Percentiles rank a stretch among this genome's conserved stretches.
These are phyloP conservation scores for Phengaris arion DNA, from an alignment of 2,888 invertebrate genomes.

Conservation along the genomic window DNA sequence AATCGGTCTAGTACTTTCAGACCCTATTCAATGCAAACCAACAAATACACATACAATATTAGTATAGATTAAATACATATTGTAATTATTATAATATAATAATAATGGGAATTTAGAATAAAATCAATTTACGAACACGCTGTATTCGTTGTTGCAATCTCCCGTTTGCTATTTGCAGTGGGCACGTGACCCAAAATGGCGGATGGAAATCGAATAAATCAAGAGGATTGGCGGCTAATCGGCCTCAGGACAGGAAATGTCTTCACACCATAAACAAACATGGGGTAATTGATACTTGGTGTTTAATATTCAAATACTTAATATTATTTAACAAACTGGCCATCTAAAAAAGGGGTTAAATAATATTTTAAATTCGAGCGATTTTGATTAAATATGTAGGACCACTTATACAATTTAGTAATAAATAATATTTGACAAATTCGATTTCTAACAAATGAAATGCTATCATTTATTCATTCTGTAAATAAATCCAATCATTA, in stretches of 20 bases:
- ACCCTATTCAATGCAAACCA: too few relatives aligned
- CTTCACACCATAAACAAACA: constrained; percentile 47
- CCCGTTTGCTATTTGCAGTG: constrained; percentile 54
- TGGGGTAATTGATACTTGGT: constrained; percentile 36
- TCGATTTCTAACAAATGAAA: too few relatives aligned
- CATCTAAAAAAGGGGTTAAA: not conserved
- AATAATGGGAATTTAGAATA: not conserved
- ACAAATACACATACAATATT: too few relatives aligned
- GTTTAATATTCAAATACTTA: constrained; percentile 2
- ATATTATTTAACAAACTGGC: not conserved
- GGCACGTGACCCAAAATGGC: constrained; percentile 72
- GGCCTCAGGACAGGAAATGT: constrained; percentile 47
- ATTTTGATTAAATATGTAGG: too few relatives aligned
- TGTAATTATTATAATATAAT: too few relatives aligned
- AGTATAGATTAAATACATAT: too few relatives aligned
- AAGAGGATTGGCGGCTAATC: constrained; percentile 73
- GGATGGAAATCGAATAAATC: constrained; percentile 69
- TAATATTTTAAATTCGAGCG: too few relatives aligned
- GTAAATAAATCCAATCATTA: too few relatives aligned
- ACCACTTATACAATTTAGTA: too few relatives aligned
- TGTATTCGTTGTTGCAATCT: constrained; percentile 44
- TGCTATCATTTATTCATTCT: too few relatives aligned
- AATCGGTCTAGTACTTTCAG: too few relatives aligned
- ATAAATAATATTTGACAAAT: too few relatives aligned
- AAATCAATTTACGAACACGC: constrained; percentile 41